Conservation (phyloP, 2,113 vertebrate species). For the Toxostoma redivivum region DNA sequence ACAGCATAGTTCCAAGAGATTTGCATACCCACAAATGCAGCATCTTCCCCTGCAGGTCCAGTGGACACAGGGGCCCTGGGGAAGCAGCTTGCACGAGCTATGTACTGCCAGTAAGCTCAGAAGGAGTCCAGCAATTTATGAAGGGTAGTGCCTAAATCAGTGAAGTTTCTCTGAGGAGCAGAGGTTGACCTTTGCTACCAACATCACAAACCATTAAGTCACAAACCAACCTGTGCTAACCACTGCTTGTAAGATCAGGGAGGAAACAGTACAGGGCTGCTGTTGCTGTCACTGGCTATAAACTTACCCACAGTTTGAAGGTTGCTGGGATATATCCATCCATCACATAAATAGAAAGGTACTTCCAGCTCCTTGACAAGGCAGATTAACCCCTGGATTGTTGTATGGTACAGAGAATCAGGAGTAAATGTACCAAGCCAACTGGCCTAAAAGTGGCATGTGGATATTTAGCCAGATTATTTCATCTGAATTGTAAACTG, state of each 20-base stretch:
- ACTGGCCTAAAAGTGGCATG: not conserved
- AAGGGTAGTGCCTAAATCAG: not conserved
- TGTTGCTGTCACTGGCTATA: not conserved
- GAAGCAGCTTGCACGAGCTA: rapidly evolving
- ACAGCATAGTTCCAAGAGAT: not conserved
- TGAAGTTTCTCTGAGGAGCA: not conserved
- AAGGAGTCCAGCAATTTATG: not conserved
- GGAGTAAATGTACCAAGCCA: not conserved
- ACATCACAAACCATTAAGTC: not conserved
- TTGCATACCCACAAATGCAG: not conserved
- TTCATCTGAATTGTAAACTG: not conserved
- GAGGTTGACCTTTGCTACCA: not conserved
- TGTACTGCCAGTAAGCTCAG: not conserved
- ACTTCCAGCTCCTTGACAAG: not conserved
- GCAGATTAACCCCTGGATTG: not conserved
- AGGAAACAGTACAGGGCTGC: not conserved
- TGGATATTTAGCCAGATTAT: not conserved
- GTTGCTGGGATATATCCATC: not conserved
- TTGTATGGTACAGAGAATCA: not conserved
- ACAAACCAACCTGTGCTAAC: not conserved
- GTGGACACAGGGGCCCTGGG: not conserved
- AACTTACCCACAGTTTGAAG: not conserved
- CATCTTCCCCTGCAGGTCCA: not conserved
- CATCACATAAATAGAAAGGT: not conserved
- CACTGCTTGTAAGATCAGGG: not conserved